Evolutionary conservation across 2,888 invertebrate genomes (phyloP).

Genomic region (Pasiphila rectangulata): DNA sequence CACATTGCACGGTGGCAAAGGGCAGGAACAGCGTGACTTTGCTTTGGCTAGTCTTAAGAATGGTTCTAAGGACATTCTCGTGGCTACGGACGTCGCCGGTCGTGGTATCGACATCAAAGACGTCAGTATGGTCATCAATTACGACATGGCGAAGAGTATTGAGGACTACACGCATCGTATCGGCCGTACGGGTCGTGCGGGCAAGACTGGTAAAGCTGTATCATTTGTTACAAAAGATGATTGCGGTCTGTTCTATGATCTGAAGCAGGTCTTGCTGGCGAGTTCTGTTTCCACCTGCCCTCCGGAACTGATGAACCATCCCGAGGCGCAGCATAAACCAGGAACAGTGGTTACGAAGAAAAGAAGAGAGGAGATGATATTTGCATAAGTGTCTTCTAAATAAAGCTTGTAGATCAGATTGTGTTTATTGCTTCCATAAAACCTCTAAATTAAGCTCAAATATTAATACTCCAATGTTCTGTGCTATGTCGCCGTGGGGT

Average conservation of each 20-base stretch:
- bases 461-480: no score
- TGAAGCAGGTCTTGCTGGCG: constrained; percentile 93
- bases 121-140: constrained; percentile 99
- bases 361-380: constrained; percentile 96
- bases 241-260: constrained; percentile 95
- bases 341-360: constrained; percentile 97
- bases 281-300: constrained; percentile 97
- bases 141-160: constrained; percentile 99
- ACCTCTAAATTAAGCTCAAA: no score
- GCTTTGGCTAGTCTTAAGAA: constrained; percentile 97
- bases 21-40: constrained; percentile 99
- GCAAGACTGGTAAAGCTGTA: constrained; percentile 97
- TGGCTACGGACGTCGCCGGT: constrained; percentile 99
- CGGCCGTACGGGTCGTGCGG: constrained; percentile 99
- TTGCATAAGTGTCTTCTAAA: constrained; percentile 83
- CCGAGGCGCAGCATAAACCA: constrained; percentile 98
- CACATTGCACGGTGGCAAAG: constrained; percentile 99
- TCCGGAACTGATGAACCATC: constrained; percentile 97
- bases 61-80: constrained; percentile 97
- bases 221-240: constrained; percentile 99
- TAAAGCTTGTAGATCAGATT: constrained; percentile 21
- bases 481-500: no score
- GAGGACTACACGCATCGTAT: constrained; percentile 99
- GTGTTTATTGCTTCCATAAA: neutral
- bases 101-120: constrained; percentile 99